A percentile compares a stretch with the other conserved stretches of the same genome.
Conservation (phyloP, 2,888 invertebrate genomes). For the Netelia inedita region DNA sequence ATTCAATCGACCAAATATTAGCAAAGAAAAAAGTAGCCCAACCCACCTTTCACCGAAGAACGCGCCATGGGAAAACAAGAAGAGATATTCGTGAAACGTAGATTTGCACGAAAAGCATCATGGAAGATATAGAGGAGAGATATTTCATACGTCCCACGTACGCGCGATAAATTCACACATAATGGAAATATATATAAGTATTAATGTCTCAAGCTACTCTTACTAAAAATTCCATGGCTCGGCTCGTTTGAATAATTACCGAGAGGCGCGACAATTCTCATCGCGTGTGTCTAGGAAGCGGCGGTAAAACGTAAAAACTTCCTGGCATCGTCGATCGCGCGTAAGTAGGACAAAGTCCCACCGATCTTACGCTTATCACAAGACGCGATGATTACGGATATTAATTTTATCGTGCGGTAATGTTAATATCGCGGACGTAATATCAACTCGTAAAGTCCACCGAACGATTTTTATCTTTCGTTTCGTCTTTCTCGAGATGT, state of each 20-base stretch:
- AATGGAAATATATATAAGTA: background rate
- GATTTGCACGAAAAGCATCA: conserved; percentile 24
- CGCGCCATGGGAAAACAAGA: conserved; percentile 34
- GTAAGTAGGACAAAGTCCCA: background rate
- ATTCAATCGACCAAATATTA: conserved; percentile 40
- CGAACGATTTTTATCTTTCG: background rate
- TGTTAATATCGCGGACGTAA: background rate
- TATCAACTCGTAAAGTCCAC: background rate
- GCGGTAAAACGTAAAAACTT: background rate
- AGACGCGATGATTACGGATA: no score
- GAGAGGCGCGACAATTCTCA: background rate
- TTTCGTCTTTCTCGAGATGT: background rate
- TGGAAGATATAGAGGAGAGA: background rate
- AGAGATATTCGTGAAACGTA: conserved; percentile 29
- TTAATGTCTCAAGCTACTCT: conserved; percentile 1
- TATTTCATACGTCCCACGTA: conserved; percentile 14
- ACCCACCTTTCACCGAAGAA: conserved; percentile 27
- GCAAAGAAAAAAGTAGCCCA: conserved; percentile 46
- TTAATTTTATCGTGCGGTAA: background rate
- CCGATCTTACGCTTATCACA: background rate
- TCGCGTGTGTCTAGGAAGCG: background rate
- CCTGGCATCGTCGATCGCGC: background rate
- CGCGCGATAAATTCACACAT: background rate
- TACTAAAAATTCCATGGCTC: conserved; percentile 2
- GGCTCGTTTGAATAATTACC: conserved; percentile 17